These are phyloP conservation scores for Esox masquinongy DNA, from an alignment of 2,797 vertebrate species.

Conservation along the genomic window DNA sequence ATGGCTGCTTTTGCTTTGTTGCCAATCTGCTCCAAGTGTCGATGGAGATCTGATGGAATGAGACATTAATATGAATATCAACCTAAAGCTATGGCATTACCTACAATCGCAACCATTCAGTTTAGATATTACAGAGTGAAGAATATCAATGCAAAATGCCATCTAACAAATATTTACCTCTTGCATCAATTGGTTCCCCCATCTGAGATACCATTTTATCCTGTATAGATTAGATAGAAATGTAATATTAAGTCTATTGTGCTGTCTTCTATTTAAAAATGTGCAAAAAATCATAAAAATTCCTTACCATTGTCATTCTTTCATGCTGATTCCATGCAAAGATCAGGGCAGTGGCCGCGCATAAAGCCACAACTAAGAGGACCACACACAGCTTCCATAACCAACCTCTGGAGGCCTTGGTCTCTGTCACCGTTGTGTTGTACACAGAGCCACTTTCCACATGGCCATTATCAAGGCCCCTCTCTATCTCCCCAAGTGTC, in stretches of 20 bases:
- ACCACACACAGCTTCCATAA: conserved; percentile 49
- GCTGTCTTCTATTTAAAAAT: background rate
- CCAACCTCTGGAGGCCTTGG: conserved; percentile 46
- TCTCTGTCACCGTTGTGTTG: conserved; percentile 51
- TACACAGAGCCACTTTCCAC: conserved; percentile 23
- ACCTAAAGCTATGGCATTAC: conserved; percentile 10
- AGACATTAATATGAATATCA: conserved; percentile 21
- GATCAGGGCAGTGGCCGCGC: conserved; percentile 46
- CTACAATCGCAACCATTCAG: background rate
- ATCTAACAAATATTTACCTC: conserved; percentile 49
- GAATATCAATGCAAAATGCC: background rate
- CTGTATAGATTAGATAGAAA: conserved; percentile 27
- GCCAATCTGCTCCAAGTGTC: conserved; percentile 53
- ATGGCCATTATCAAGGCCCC: conserved; percentile 10
- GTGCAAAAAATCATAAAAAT: background rate
- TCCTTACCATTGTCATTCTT: conserved; percentile 40
- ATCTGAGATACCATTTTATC: conserved; percentile 29
- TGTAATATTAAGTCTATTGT: conserved; percentile 6
- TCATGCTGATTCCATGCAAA: conserved; percentile 46
- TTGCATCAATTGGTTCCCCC: background rate
- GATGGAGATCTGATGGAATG: conserved; percentile 53
- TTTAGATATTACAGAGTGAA: background rate
- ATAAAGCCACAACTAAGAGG: conserved; percentile 44
- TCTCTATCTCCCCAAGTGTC: conserved; percentile 56
- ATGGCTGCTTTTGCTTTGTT: conserved; percentile 71